phyloP scores from a whole-genome alignment of 1,140 invertebrate genomes.

The Chlorops oryzae region DNA sequence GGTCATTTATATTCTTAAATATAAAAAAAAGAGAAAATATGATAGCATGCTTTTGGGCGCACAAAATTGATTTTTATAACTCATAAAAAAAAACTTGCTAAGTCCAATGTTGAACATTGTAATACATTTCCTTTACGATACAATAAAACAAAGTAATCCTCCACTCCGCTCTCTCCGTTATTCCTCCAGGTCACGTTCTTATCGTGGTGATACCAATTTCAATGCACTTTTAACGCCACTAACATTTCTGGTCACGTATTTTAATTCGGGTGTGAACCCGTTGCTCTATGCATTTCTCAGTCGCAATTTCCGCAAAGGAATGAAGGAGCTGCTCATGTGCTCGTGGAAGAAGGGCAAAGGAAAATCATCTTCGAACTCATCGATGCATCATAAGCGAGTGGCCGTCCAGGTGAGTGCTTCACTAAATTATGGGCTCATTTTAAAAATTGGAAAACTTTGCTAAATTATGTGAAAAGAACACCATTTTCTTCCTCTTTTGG shows the following conservation, averaged over 20 bases:
- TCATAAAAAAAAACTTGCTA: no score
- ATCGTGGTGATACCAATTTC: constrained; percentile 60
- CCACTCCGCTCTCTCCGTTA: constrained; percentile 11
- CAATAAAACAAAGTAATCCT: not conserved
- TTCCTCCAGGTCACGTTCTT: constrained; percentile 56
- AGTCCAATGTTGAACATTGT: no score
- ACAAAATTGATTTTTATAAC: no score
- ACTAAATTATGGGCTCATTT: no score
- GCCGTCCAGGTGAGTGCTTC: constrained; percentile 41
- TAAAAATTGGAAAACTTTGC: no score
- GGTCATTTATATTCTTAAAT: no score
- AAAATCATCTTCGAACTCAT: constrained; percentile 44
- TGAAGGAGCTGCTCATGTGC: constrained; percentile 62
- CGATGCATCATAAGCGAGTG: constrained; percentile 44
- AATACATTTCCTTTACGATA: no score
- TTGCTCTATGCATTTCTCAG: constrained; percentile 79
- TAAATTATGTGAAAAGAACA: no score
- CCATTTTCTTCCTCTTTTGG: not conserved
- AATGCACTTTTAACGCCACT: constrained; percentile 71
- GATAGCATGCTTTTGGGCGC: no score
- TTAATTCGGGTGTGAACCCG: constrained; percentile 80
- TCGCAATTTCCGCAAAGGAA: constrained; percentile 66
- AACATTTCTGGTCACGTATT: constrained; percentile 77
- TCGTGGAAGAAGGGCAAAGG: constrained; percentile 46
- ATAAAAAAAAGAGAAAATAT: no score